Evolutionary conservation across 2,888 invertebrate genomes (phyloP), one percentile per base, ranked within the genome.

Genomic region (Rotaria magnacalcarata): DNA sequence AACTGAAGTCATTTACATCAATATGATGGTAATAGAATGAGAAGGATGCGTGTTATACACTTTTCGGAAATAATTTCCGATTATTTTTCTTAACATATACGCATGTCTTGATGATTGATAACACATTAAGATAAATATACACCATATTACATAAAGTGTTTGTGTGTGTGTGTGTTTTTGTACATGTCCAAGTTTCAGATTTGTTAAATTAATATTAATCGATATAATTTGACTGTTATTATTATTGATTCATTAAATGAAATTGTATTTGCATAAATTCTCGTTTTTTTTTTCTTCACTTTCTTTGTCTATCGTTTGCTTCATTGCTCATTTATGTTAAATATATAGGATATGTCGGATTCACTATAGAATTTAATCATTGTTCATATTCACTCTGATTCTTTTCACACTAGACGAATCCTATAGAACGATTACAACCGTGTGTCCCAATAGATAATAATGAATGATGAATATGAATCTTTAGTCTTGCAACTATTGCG

Each of bases 61-160:
- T 75, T 74, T 74, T 41, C 43, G 14, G 43, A 75, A 75, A 75
- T 75, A 24, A 75, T 75, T 75, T 75, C 75, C 43, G 75, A 75
- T 75, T n/a, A 24, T 74, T 75, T 75, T 75, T 27, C 27, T 67
- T 34, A 14, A 34, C 27, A 34, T 67, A 67, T 67, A 34, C 14
- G n/a, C 34, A 67, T 14, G 27, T 14, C 16, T 67, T 27, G 1
- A 67, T 67, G 34, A 67, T 67, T 27, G 34, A 67, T 67, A 67
- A 14, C 5, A 6, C 67, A 34, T 67, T 27, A 67, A 67, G 27
- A 67, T 5, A 34, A 16, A 67, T 34, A 67, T 27, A 67, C 27
- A 16, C 34, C 2, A 6, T 27, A 34, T 67, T 34, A 67, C 14
- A 67, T 27, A 14, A 67, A 67, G 34, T 52, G 67, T 14, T 34